Evolutionary conservation across 1,140 invertebrate genomes (phyloP), one percentile per base, ranked within the genome.

Genomic region (Bombus pyrosoma): DNA sequence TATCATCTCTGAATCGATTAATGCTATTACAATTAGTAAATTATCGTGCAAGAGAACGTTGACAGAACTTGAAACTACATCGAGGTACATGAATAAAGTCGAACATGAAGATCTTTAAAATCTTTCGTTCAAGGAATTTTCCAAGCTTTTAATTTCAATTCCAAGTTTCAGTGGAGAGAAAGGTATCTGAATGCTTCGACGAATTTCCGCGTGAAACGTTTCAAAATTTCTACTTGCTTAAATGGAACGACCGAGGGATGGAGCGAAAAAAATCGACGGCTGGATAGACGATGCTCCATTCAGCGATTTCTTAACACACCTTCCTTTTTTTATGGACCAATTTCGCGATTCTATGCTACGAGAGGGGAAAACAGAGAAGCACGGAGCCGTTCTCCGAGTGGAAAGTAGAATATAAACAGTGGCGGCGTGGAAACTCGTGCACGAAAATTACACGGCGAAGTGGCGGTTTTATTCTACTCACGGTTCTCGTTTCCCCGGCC

Each of bases 401-500:
- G 34, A 85, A 85, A 85, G 78, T 81, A 75, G 79, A 81, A 41
- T 68, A 85, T 85, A 85, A 85, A 85, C 53, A 81, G 68, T 41
- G 64, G 66, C 76, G 43, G 43, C 64, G 80, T 89, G 76, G 78
- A 89, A 86, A 89, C 87, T 69, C 59, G 62, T 62, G 84, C 39
- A 86, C 81, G 66, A 89, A 32, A 89, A 89, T 89, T 86, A 71
- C 87, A 22, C 78, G 43, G 53, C 75, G 53, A 86, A 89, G 83
- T 86, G 78, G 75, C 84, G 80, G 74, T 89, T 89, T 82, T 66
- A 86, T 86, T 80, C 76, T 37, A 32, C 28, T 39, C 87, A 39
- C 47, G 80, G 78, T 62, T 78, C 83, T 86, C 88, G 83, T 89
- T 89, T 89, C 87, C 72, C 12, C 83, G 72, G 75, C 77, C 85